Conservation (phyloP, 1,140 invertebrate genomes). For the Caenorhabditis tropicalis region DNA sequence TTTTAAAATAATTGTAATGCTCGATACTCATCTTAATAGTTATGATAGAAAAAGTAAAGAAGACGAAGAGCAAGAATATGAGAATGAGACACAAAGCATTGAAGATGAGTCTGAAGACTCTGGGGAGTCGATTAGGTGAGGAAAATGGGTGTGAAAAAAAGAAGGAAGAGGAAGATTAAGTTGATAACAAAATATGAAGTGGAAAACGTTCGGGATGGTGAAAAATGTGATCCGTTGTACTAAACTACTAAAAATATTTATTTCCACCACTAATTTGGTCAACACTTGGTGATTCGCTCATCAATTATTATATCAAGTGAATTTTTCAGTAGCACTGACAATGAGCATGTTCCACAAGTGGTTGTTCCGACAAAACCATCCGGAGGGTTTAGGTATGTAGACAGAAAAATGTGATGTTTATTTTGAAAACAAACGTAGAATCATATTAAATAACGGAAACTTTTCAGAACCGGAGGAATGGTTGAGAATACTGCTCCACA, state of each 20-base stretch:
- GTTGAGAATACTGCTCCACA: slow-evolving; percentile 23
- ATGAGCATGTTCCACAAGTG: background rate
- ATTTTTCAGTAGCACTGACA: background rate
- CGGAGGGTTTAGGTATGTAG: background rate
- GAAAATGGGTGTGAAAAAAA: background rate
- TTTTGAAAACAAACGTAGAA: no score
- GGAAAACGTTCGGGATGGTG: background rate
- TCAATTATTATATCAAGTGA: background rate
- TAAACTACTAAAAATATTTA: background rate
- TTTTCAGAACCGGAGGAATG: background rate
- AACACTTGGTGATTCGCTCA: background rate
- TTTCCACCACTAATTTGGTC: background rate
- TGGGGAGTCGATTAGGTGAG: slow-evolving; percentile 26
- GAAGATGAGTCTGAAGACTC: slow-evolving; percentile 16
- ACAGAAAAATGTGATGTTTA: background rate
- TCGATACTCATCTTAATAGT: background rate
- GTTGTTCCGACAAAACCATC: slow-evolving; percentile 28
- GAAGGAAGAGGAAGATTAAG: background rate
- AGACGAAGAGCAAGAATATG: slow-evolving; percentile 18
- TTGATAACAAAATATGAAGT: slow-evolving; percentile 1
- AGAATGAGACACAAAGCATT: slow-evolving; percentile 5
- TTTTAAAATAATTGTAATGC: background rate
- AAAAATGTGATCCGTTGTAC: background rate
- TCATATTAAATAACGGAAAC: no score
- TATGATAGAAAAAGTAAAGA: slow-evolving; percentile 11